These are phyloP conservation scores for Salticus scenicus DNA, from an alignment of 2,888 invertebrate species.

Conservation along the genomic window DNA sequence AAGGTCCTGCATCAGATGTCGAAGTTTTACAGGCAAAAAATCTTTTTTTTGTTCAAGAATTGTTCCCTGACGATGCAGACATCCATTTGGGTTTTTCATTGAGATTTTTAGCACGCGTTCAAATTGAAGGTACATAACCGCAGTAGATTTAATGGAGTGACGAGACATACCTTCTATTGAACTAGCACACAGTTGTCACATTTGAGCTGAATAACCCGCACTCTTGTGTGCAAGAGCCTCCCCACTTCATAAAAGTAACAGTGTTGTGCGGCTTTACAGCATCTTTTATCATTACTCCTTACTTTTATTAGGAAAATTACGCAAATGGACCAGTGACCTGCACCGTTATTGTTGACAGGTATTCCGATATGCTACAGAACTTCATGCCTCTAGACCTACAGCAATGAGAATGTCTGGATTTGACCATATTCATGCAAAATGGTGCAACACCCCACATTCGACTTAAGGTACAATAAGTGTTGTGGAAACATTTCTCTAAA, in stretches of 20 bases:
- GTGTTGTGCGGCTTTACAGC: conserved; percentile 5
- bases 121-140: neutral
- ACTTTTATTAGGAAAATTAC: neutral
- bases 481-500: neutral
- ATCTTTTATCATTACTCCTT: conserved; percentile 12
- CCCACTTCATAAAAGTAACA: neutral
- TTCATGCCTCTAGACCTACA: neutral
- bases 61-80: neutral
- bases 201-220: neutral
- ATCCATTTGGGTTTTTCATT: conserved; percentile 4
- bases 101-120: conserved; percentile 13
- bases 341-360: neutral
- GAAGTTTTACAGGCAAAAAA: neutral
- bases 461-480: neutral
- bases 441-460: neutral
- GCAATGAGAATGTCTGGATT: neutral
- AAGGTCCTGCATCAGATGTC: conserved; percentile 1
- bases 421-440: neutral
- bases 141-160: neutral
- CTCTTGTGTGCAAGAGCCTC: neutral
- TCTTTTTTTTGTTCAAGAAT: conserved; percentile 27
- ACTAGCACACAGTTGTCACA: neutral
- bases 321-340: conserved; percentile 3
- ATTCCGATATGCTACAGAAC: conserved; percentile 10
- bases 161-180: conserved; percentile 15